Evolutionary conservation across 2,113 vertebrate genomes (phyloP).

Genomic region (Sylvia atricapilla): DNA sequence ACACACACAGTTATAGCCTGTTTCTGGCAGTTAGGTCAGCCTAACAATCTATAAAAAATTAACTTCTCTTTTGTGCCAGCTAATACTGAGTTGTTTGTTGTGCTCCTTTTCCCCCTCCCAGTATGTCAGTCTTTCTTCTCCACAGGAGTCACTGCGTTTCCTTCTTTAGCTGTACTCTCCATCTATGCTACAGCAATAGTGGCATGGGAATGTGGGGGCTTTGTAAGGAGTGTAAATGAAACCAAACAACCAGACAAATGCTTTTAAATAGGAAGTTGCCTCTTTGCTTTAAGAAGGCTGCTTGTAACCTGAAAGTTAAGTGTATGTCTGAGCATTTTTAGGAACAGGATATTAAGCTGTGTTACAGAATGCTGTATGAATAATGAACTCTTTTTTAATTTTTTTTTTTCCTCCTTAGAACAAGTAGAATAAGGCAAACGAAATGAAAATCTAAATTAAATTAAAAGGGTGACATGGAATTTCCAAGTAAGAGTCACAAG

Average conservation of each 20-base stretch:
- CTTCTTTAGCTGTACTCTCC: not conserved
- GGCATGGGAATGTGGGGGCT: not conserved
- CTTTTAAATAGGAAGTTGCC: not conserved
- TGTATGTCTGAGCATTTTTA: not conserved
- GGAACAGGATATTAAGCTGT: not conserved
- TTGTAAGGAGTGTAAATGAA: not conserved
- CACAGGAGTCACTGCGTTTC: not conserved
- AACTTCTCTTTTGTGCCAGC: not conserved
- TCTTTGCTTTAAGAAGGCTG: not conserved
- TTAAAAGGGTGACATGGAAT: conserved; percentile 23
- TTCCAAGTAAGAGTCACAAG: conserved; percentile 42
- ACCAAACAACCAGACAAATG: not conserved
- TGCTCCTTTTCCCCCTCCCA: not conserved
- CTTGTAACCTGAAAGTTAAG: not conserved
- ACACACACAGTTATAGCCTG: not conserved
- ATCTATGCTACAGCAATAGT: not conserved
- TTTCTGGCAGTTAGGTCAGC: not conserved
- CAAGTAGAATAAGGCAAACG: not conserved
- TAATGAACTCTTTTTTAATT: not conserved
- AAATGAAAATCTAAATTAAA: conserved; percentile 35
- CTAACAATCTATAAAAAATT: not conserved
- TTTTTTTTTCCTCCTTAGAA: not conserved
- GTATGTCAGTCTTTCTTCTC: not conserved
- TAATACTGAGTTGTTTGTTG: not conserved
- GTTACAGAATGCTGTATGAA: not conserved